Evolutionary conservation across 2,888 invertebrate genomes (phyloP).

Genomic region (Nysson spinosus): DNA sequence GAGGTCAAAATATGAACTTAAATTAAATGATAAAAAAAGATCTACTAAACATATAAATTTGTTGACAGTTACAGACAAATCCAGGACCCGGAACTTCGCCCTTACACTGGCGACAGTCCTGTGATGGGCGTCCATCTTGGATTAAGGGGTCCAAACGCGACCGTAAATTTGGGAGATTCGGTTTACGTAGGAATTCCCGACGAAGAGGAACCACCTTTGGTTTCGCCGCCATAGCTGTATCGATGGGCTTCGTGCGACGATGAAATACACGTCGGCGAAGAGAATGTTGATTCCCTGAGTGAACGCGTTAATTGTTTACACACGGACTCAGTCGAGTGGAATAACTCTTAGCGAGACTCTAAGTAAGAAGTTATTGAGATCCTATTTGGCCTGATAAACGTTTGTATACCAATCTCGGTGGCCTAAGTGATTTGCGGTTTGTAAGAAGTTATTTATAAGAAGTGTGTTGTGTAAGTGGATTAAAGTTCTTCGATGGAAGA

Average conservation of each 20-base stretch:
- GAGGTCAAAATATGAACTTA: too few species aligned
- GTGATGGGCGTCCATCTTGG: constrained; percentile 80
- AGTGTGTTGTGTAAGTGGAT: too few species aligned
- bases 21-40: too few species aligned
- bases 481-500: too few species aligned
- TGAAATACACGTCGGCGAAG: constrained; percentile 32
- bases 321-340: not conserved
- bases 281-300: not conserved
- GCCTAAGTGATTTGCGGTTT: too few species aligned
- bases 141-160: constrained; percentile 74
- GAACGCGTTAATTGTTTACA: too few species aligned
- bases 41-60: too few species aligned
- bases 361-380: too few species aligned
- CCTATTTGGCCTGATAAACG: too few species aligned
- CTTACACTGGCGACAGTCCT: constrained; percentile 75
- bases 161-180: constrained; percentile 77
- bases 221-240: constrained; percentile 70
- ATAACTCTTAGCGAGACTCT: not conserved
- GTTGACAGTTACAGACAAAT: constrained; percentile 78
- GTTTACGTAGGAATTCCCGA: constrained; percentile 78
- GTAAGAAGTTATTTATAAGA: too few species aligned
- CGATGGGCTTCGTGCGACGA: constrained; percentile 74
- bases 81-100: constrained; percentile 66
- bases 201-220: constrained; percentile 41
- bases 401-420: too few species aligned